Evolutionary conservation across 2,888 invertebrate species (phyloP).

Genomic region (Tanypteryx hageni): DNA sequence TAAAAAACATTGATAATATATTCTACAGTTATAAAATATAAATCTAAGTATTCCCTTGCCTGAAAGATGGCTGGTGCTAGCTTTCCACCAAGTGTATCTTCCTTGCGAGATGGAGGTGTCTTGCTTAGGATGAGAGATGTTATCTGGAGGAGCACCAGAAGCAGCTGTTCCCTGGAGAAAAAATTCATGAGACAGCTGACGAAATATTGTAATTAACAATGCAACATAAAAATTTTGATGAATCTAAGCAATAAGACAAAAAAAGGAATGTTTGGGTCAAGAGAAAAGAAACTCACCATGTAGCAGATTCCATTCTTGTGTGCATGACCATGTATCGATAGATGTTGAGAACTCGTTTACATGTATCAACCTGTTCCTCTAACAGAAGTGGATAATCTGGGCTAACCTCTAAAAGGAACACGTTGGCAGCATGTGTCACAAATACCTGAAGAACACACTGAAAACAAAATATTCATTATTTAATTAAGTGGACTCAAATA

Average conservation of each 20-base stretch:
- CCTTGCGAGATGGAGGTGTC: conserved; percentile 86
- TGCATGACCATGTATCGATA: conserved; percentile 99
- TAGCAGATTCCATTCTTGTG: conserved; percentile 92
- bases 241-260: neutral
- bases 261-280: neutral
- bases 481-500: conserved; percentile 55
- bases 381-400: conserved; percentile 80
- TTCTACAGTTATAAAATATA: neutral
- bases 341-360: conserved; percentile 96
- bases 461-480: conserved; percentile 67
- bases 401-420: conserved; percentile 85
- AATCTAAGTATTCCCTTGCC: conserved; percentile 74
- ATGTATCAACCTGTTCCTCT: conserved; percentile 96
- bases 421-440: conserved; percentile 96
- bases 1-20: neutral
- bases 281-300: conserved; percentile 82
- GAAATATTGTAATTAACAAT: too few relatives aligned
- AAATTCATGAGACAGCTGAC: neutral
- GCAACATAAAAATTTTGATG: too few relatives aligned
- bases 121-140: conserved; percentile 92
- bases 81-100: conserved; percentile 84
- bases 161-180: conserved; percentile 86
- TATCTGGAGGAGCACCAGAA: conserved; percentile 92
- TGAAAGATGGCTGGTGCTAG: conserved; percentile 88
- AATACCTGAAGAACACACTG: conserved; percentile 91